Evolutionary conservation across 2,113 vertebrate genomes (phyloP).

Genomic region (Pedionomus torquatus): DNA sequence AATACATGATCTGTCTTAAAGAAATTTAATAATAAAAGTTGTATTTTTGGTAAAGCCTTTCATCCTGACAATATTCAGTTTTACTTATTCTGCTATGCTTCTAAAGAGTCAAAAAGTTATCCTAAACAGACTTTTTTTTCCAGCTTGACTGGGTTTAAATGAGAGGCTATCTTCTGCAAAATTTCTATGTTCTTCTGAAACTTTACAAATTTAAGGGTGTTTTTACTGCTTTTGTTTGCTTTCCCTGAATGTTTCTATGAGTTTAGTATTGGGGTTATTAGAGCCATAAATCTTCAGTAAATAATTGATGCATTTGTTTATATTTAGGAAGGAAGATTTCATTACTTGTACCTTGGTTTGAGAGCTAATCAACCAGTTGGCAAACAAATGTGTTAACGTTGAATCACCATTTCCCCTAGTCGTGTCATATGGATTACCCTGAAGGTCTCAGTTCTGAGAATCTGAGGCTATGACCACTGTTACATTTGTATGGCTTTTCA

Average conservation of each 20-base stretch:
- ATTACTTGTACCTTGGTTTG: not conserved
- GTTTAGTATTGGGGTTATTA: not conserved
- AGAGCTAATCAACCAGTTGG: not conserved
- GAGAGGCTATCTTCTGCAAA: not conserved
- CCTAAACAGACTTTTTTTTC: not conserved
- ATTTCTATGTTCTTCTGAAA: not conserved
- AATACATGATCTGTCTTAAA: not conserved
- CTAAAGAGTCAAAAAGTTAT: not conserved
- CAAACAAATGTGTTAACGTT: not conserved
- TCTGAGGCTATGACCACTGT: fast-evolving
- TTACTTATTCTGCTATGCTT: not conserved
- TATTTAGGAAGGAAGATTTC: too few relatives aligned
- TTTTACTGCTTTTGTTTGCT: not conserved
- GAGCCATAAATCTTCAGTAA: not conserved
- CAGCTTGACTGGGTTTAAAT: not conserved
- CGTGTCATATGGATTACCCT: not conserved
- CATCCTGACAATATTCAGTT: not conserved
- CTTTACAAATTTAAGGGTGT: not conserved
- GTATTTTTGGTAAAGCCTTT: not conserved
- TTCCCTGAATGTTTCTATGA: not conserved
- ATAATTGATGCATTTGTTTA: not conserved
- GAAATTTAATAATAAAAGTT: not conserved
- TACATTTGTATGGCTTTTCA: not conserved
- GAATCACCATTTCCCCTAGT: not conserved
- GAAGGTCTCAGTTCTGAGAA: not conserved